These are phyloP conservation scores for Hippopotamyrus pictus DNA, from an alignment of 2,797 vertebrate species.

Conservation along the genomic window DNA sequence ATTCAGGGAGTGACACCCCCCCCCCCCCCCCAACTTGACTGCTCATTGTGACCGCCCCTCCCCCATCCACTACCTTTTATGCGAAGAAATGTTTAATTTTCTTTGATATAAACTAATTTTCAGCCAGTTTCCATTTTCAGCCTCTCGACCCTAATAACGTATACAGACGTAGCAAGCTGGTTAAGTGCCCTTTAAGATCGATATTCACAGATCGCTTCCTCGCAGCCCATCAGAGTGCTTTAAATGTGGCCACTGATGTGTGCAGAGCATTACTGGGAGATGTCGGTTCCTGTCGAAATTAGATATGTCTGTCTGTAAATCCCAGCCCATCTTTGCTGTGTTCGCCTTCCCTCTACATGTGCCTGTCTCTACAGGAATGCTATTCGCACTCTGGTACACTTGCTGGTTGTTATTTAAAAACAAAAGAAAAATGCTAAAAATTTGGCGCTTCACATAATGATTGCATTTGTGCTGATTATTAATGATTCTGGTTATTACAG, in stretches of 20 bases:
- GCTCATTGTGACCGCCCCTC: background rate
- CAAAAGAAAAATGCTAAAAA: background rate
- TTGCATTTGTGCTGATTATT: background rate
- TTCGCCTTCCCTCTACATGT: background rate
- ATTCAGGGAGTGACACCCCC: background rate
- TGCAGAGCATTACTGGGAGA: background rate
- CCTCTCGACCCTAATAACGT: background rate
- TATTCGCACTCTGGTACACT: background rate
- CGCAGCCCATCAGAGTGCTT: background rate
- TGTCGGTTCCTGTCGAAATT: background rate
- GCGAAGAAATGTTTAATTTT: background rate
- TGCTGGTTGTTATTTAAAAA: background rate
- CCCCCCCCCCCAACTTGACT: background rate
- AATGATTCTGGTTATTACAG: background rate
- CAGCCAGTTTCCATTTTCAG: background rate
- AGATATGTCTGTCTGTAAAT: background rate
- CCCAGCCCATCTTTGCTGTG: background rate
- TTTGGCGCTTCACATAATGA: background rate
- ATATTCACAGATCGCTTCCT: constrained; percentile 2
- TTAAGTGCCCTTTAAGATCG: background rate
- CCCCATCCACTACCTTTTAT: background rate
- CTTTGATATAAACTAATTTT: background rate
- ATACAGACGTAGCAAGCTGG: background rate
- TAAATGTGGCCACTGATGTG: background rate
- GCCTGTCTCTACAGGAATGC: background rate